Evolutionary conservation across 2,797 vertebrate species (phyloP), one percentile per base, ranked within the genome.

Genomic region (Brotula barbata): DNA sequence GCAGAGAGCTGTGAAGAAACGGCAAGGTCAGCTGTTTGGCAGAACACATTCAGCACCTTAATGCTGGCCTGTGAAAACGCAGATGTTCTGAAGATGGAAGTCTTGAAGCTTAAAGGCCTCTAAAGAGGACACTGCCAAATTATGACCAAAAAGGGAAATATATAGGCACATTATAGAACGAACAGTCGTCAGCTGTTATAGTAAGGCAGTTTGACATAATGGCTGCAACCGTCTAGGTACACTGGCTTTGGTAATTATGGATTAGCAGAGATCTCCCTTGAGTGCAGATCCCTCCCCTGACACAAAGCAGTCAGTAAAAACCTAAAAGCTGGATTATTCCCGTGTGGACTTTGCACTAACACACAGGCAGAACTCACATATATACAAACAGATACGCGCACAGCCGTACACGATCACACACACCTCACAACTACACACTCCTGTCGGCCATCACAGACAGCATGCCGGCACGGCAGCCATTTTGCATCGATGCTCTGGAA

Each of bases 391-490:
- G 50, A 59, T n/a, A n/a, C 14, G 19, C 49, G 72, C 22, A 63
- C 3, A 69, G 21, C 11, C 17, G 7, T 16, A 55, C 49, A n/a
- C 21, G 23, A 12, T 54, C 36, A 16, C 67, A 78, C 71, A 63
- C 62, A 43, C 68, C 69, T 78, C 71, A 85, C 77, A 87, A 84
- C 80, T 83, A 85, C 85, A 77, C 81, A 73, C 74, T 76, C 71
- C 60, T 4, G 85, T 88, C 88, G 81, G 87, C 89, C 89, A 90
- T 90, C 87, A 89, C 87, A 89, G 84, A 82, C 80, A 64, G 77
- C 39, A 57, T 81, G 77, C 77, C 57, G 59, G 81, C 82, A 82
- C 80, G 82, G 88, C 89, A 83, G 88, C 89, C 89, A 90, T 89
- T 90, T 90, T 90, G 86, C 76, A 82, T 73, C 72, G 78, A 74